Evolutionary conservation across 2,797 vertebrate genomes (phyloP).

Genomic region (Enteromius anoplus): DNA sequence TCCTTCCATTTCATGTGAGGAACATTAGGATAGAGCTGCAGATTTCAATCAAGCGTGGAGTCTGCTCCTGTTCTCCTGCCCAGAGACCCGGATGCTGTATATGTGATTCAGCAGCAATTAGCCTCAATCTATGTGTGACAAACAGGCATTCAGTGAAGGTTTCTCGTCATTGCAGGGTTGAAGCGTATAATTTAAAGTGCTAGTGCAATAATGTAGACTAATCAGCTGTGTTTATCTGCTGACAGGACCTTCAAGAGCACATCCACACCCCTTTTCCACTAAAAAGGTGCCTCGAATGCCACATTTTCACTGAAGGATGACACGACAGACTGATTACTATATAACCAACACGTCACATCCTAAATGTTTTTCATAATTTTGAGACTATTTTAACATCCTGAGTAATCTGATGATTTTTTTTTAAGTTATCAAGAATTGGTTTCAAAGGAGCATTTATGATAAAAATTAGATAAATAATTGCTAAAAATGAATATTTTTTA

Average conservation of each 20-base stretch:
- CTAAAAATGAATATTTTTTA: neutral
- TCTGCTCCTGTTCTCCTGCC: neutral
- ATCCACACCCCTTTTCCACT: conserved; percentile 6
- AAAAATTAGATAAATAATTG: neutral
- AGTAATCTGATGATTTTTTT: neutral
- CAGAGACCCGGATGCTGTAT: conserved; percentile 23
- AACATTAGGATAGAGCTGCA: neutral
- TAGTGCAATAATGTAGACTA: conserved; percentile 26
- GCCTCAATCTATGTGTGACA: conserved; percentile 34
- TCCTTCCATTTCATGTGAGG: neutral
- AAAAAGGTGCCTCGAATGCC: conserved; percentile 12
- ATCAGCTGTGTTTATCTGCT: conserved; percentile 31
- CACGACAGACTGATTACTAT: neutral
- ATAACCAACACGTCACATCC: neutral
- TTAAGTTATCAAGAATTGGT: neutral
- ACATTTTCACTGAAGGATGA: neutral
- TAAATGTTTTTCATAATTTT: neutral
- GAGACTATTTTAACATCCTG: neutral
- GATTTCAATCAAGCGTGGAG: neutral
- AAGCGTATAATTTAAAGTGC: conserved; percentile 25
- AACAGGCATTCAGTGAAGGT: conserved; percentile 30
- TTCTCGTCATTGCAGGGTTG: conserved; percentile 27
- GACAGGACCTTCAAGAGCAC: conserved; percentile 4
- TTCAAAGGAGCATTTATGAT: neutral
- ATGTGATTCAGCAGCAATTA: conserved; percentile 43